Conservation (phyloP, 2,888 invertebrate species). For the Drosophila antonietae region DNA sequence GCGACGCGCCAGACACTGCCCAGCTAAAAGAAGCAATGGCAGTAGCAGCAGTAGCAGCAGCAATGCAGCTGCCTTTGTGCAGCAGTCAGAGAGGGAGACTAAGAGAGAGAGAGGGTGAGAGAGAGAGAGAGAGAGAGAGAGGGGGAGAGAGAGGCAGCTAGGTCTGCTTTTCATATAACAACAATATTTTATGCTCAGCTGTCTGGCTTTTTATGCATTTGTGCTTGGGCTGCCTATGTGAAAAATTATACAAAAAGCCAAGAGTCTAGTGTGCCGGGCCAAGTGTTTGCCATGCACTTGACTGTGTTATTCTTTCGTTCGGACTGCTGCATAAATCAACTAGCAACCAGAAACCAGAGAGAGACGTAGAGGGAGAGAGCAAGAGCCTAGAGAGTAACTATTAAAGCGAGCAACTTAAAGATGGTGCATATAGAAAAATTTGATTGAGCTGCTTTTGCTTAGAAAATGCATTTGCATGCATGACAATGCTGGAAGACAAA, state of each 20-base stretch:
- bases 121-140: not conserved
- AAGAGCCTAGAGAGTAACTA: constrained; percentile 21
- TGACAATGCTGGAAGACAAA: constrained; percentile 39
- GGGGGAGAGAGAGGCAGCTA: not conserved
- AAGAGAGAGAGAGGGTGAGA: not conserved
- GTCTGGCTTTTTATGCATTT: constrained; percentile 81
- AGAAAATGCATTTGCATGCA: constrained; percentile 51
- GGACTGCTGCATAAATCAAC: constrained; percentile 71
- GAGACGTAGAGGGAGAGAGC: not conserved
- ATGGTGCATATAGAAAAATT: constrained; percentile 60
- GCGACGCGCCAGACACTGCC: constrained; percentile 66
- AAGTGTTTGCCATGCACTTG: constrained; percentile 80
- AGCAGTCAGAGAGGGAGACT: not conserved
- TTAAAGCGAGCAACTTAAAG: constrained; percentile 63
- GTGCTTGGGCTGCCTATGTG: constrained; percentile 73
- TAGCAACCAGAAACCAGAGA: constrained; percentile 5
- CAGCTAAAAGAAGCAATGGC: constrained; percentile 30
- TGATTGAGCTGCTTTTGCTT: constrained; percentile 56
- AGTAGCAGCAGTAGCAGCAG: constrained; percentile 27
- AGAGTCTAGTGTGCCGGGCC: constrained; percentile 39
- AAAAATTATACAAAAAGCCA: constrained; percentile 77
- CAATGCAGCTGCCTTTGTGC: constrained; percentile 62
- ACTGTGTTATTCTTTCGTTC: constrained; percentile 75
- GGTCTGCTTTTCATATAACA: constrained; percentile 78
- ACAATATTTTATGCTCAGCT: constrained; percentile 81